phyloP scores from a whole-genome alignment of 2,797 vertebrate genomes.

The Cetoscarus ocellatus region DNA sequence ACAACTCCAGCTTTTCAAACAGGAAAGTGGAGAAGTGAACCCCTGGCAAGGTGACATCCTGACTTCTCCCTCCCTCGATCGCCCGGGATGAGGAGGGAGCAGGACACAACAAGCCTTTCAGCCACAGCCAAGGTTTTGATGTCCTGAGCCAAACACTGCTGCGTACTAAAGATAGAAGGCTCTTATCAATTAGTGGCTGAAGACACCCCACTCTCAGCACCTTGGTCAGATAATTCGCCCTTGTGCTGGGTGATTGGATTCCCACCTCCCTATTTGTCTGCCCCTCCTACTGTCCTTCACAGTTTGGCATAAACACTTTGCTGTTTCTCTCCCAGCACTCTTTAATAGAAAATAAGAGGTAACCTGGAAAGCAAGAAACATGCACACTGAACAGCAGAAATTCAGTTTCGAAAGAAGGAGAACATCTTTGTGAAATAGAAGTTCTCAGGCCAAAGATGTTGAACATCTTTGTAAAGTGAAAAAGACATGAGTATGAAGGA shows the following conservation, averaged over 20 bases:
- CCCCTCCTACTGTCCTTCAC: conserved; percentile 79
- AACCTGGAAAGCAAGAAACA: conserved; percentile 51
- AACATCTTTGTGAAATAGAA: conserved; percentile 26
- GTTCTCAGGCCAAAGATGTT: conserved; percentile 7
- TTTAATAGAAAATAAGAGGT: conserved; percentile 40
- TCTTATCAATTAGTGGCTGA: conserved; percentile 86
- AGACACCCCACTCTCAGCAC: conserved; percentile 80
- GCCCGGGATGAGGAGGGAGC: conserved; percentile 57
- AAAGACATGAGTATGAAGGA: conserved; percentile 20
- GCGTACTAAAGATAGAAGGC: conserved; percentile 85
- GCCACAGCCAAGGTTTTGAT: conserved; percentile 83
- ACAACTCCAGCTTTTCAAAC: conserved; percentile 53
- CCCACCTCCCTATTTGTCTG: conserved; percentile 73
- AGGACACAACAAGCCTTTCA: conserved; percentile 79
- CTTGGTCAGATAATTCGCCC: conserved; percentile 85
- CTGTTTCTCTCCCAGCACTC: conserved; percentile 34
- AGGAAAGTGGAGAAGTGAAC: conserved; percentile 70
- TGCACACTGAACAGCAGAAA: conserved; percentile 10
- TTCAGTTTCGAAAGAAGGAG: conserved; percentile 4
- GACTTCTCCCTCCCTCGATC: conserved; percentile 69
- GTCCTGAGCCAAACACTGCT: conserved; percentile 80
- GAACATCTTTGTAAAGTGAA: conserved; percentile 37
- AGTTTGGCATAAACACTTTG: conserved; percentile 73
- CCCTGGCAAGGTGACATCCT: conserved; percentile 78
- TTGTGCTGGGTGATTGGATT: conserved; percentile 81